These are phyloP conservation scores for Drosophila equinoxialis DNA, from an alignment of 1,140 invertebrate genomes.

Conservation along the genomic window DNA sequence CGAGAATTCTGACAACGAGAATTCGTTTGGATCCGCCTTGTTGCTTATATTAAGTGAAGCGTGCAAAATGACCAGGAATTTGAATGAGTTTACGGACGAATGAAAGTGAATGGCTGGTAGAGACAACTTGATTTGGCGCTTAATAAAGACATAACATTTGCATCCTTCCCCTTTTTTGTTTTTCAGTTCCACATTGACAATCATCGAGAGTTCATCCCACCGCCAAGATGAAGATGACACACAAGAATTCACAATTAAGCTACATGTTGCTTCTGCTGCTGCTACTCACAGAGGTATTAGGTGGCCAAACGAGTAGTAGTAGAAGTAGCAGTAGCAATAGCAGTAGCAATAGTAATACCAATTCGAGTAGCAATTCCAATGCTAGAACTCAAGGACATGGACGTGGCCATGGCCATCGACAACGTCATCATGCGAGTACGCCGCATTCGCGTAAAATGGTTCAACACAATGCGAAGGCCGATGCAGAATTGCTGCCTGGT, in stretches of 20 bases:
- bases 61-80: slow-evolving; percentile 71
- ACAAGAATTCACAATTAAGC: slow-evolving; percentile 10
- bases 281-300: slow-evolving; percentile 46
- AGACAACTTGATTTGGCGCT: slow-evolving; percentile 43
- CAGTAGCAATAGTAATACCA: slow-evolving; percentile 28
- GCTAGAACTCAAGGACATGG: slow-evolving; percentile 38
- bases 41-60: slow-evolving; percentile 71
- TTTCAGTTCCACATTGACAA: slow-evolving; percentile 44
- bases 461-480: slow-evolving; percentile 44
- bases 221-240: slow-evolving; percentile 23
- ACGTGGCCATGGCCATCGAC: slow-evolving; percentile 42
- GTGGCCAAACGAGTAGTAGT: slow-evolving; percentile 37
- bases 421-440: slow-evolving; percentile 45
- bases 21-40: slow-evolving; percentile 58
- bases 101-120: slow-evolving; percentile 51
- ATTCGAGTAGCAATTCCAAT: neutral
- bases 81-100: slow-evolving; percentile 55
- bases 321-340: slow-evolving; percentile 11
- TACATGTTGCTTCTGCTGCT: slow-evolving; percentile 40
- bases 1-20: slow-evolving; percentile 15
- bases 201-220: slow-evolving; percentile 11
- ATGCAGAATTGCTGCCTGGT: slow-evolving; percentile 66
- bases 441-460: slow-evolving; percentile 28
- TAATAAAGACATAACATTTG: slow-evolving; percentile 60
- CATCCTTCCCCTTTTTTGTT: slow-evolving; percentile 4